phyloP scores from a whole-genome alignment of 2,888 invertebrate genomes.

The Ceraclea dissimilis region DNA sequence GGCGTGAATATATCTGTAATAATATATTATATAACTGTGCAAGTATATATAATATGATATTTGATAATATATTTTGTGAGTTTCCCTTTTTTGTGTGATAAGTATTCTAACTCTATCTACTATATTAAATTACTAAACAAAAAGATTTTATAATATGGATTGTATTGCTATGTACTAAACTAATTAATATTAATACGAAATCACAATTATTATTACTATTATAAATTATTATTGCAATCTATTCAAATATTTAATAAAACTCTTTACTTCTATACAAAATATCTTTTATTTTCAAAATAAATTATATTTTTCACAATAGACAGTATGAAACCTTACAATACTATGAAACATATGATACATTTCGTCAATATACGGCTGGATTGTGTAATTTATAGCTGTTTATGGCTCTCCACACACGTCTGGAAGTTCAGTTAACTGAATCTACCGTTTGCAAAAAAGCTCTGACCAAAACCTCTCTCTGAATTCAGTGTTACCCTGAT shows the following conservation, averaged over 20 bases:
- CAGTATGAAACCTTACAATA: too few species aligned
- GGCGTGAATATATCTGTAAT: background rate
- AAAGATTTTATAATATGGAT: background rate
- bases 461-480: too few species aligned
- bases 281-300: slow-evolving; percentile 33
- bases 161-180: background rate
- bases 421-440: too few species aligned
- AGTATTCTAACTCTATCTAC: background rate
- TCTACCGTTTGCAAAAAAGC: too few species aligned
- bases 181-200: slow-evolving; percentile 33
- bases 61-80: slow-evolving; percentile 3
- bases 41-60: background rate
- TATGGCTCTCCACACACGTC: too few species aligned
- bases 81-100: slow-evolving; percentile 1
- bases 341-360: too few species aligned
- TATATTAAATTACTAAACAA: background rate
- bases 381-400: too few species aligned
- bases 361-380: too few species aligned
- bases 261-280: slow-evolving; percentile 43
- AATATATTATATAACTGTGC: background rate
- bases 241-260: slow-evolving; percentile 45
- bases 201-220: slow-evolving; percentile 38
- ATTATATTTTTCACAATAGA: too few species aligned
- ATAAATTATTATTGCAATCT: slow-evolving; percentile 41
- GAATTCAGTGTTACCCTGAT: too few species aligned